These are phyloP conservation scores for Corapipo altera DNA, from an alignment of 2,113 vertebrate species.

Conservation along the genomic window DNA sequence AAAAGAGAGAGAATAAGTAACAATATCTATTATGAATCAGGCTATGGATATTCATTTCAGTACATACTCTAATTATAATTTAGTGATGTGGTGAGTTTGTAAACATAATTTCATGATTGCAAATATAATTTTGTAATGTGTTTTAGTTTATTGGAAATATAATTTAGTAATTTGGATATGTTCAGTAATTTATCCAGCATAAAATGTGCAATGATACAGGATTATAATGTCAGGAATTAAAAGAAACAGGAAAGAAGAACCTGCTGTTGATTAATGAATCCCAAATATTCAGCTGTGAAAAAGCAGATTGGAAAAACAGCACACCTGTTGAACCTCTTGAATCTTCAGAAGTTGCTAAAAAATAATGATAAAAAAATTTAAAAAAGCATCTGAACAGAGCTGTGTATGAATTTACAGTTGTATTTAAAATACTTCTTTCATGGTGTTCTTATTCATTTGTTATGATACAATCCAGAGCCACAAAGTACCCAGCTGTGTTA, in stretches of 20 bases:
- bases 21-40: not conserved
- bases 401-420: not conserved
- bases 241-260: not conserved
- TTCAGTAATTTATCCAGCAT: not conserved
- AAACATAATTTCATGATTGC: not conserved
- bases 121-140: not conserved
- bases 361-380: not conserved
- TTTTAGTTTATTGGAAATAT: not conserved
- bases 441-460: not conserved
- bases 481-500: not conserved
- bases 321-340: not conserved
- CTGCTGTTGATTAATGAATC: not conserved
- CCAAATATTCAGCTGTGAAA: not conserved
- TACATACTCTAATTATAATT: not conserved
- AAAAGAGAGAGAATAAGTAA: not conserved
- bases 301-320: not conserved
- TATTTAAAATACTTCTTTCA: not conserved
- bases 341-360: not conserved
- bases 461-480: not conserved
- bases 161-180: not conserved
- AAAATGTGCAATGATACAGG: not conserved
- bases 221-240: not conserved
- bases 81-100: not conserved
- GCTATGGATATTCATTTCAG: not conserved
- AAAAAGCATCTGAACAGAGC: not conserved